These are phyloP conservation scores for Mnemiopsis leidyi DNA, from an alignment of 37 sponge, comb jelly and placozoan genomes.

Conservation along the genomic window DNA sequence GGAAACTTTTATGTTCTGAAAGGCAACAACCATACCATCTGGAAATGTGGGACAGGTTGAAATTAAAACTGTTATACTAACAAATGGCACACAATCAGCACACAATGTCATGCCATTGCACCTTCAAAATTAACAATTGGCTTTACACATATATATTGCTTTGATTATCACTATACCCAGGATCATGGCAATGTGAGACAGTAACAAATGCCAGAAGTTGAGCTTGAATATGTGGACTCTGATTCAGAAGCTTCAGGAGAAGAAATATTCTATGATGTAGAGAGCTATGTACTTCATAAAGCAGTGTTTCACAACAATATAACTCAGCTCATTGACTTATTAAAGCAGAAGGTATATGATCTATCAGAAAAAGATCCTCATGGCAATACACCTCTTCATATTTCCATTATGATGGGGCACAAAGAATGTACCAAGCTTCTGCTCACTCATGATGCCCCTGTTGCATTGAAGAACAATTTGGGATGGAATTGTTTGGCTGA, in stretches of 20 bases:
- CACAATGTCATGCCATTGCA: no score
- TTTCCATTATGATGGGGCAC: conserved; percentile 85
- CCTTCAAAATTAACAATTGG: no score
- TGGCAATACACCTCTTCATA: conserved; percentile 86
- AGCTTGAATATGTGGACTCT: conserved; percentile 31
- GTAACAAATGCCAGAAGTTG: conserved; percentile 18
- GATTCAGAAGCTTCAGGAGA: background rate
- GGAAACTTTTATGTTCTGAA: no score
- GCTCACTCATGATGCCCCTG: conserved; percentile 70
- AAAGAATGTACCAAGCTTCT: conserved; percentile 71
- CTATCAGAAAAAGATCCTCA: conserved; percentile 69
- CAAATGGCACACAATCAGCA: no score
- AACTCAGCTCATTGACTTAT: conserved; percentile 39
- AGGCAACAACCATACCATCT: no score
- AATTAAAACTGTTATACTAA: no score
- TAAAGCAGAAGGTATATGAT: conserved; percentile 30
- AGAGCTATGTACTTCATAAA: conserved; percentile 67
- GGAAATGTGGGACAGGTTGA: no score
- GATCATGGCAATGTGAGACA: background rate
- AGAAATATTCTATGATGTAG: conserved; percentile 56
- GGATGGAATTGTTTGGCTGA: conserved; percentile 93
- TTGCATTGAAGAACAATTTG: conserved; percentile 79
- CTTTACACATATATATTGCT: no score
- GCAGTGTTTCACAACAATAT: conserved; percentile 78
- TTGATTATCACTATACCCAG: no score